A percentile compares a stretch with the other conserved stretches of the same genome.
Conservation (phyloP, 2,888 invertebrate species). For the Euzophera pinguis region DNA sequence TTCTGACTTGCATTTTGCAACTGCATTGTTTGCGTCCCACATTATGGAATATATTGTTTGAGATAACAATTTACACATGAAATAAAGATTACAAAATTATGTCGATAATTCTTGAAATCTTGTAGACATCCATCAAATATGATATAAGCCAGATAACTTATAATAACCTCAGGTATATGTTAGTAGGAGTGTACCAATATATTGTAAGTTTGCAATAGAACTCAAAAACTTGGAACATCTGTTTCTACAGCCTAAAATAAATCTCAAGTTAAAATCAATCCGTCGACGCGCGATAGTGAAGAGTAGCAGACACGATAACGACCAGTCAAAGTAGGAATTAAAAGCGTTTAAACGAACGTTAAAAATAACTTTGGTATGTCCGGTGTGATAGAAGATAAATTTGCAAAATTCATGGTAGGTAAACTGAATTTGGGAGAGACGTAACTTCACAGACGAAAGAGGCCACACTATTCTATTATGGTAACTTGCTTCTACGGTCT, state of each 20-base stretch:
- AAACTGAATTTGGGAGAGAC: too few species aligned
- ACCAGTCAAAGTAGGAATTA: neutral
- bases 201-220: too few species aligned
- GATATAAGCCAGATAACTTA: too few species aligned
- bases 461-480: too few species aligned
- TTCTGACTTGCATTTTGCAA: conserved; percentile 58
- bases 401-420: too few species aligned
- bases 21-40: conserved; percentile 51
- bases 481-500: too few species aligned
- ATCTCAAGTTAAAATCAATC: neutral
- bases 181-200: too few species aligned
- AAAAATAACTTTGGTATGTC: neutral
- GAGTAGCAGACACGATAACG: neutral
- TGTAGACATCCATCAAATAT: neutral
- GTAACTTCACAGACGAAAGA: too few species aligned
- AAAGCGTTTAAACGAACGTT: neutral
- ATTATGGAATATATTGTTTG: conserved; percentile 23
- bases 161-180: too few species aligned
- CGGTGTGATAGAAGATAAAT: too few species aligned
- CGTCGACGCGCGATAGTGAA: neutral
- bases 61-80: conserved; percentile 12
- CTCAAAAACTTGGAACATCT: neutral
- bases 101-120: neutral
- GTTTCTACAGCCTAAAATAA: neutral
- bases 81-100: conserved; percentile 8